Base-by-base conservation (phyloP, 2,113 vertebrate genomes). In the Rhinolophus sinicus region DNA sequence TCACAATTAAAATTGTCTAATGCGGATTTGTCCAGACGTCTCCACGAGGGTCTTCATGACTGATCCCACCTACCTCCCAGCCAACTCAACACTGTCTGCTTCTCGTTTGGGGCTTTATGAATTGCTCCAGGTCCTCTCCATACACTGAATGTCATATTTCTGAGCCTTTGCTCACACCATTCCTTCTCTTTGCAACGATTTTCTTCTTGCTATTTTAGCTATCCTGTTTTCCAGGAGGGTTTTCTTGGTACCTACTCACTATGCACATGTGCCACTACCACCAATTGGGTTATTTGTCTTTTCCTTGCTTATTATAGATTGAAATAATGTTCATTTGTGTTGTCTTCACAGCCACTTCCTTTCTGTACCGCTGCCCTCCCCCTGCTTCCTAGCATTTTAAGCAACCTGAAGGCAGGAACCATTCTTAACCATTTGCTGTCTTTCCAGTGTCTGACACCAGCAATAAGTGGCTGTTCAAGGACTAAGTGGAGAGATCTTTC, bases 351-450 rank as follows among this genome's bases (percentile, higher is more conserved):
- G 28, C 5, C 40, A 52, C 4, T 60, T 47, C 9, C 47, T 72
- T 18, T 1, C 22, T 50, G 30, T 5, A 3, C 3, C 4, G 0
- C 30, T 33, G 22, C 7, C 6, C 1, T 21, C 28, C 28, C 3
- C 16, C 18, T 18, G 5, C 22, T 73, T 87, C 10, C 60, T 2
- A 44, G 78, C n/a, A 85, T 50, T 92, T 77, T 47, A 93, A 91
- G 40, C 8, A 73, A 65, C 22, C 11, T 0, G 15, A 64, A 54
- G 19, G 14, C 30, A 21, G 50, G 33, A 69, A 56, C 3, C 7
- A 14, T 81, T 78, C 18, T 72, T 88, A 75, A 1, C 28, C 33
- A 75, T 33, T 92, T 84, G 50, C 11, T 21, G 2, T 67, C 73
- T 77, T 77, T 52, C 15, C 38, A 89, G n/a, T 6, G 40, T 56